Conservation (phyloP, 2,888 invertebrate species). For the Sphecodes monilicornis region DNA sequence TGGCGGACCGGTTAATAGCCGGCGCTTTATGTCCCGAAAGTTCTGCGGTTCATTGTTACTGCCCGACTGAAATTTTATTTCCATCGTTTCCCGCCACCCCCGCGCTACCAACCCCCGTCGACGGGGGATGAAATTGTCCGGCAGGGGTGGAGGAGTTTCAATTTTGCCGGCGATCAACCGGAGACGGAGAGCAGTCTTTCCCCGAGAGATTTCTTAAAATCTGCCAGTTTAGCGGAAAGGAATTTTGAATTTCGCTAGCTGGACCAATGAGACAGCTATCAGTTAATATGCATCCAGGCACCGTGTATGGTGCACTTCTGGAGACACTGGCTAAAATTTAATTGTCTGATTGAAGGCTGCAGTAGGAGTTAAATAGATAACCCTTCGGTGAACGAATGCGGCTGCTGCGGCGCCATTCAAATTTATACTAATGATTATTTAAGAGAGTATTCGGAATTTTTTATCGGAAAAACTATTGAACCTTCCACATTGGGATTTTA, state of each 20-base stretch:
- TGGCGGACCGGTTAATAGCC: slow-evolving; percentile 72
- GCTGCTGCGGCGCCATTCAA: too few relatives aligned
- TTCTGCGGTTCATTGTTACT: slow-evolving; percentile 80
- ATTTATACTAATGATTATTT: too few relatives aligned
- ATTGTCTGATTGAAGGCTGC: too few relatives aligned
- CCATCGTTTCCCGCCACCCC: slow-evolving; percentile 39
- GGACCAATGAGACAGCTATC: too few relatives aligned
- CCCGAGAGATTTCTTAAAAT: not conserved
- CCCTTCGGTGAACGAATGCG: too few relatives aligned
- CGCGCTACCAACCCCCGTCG: slow-evolving; percentile 6
- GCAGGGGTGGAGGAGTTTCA: slow-evolving; percentile 16
- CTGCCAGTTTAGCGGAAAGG: not conserved
- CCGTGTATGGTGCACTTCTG: too few relatives aligned
- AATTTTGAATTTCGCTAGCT: not conserved
- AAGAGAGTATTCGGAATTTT: too few relatives aligned
- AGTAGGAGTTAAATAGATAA: too few relatives aligned
- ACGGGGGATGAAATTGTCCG: slow-evolving; percentile 33
- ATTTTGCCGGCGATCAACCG: slow-evolving; percentile 29
- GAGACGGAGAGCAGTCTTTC: not conserved
- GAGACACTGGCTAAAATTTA: too few relatives aligned
- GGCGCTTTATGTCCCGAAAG: slow-evolving; percentile 65
- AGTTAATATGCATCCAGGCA: too few relatives aligned
- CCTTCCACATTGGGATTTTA: too few relatives aligned
- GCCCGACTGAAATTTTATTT: slow-evolving; percentile 75
- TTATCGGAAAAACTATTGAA: too few relatives aligned